Percentiles rank a stretch among this genome's conserved stretches.
Evolutionary conservation across 1,140 invertebrate genomes (phyloP).

Genomic region (Pemphigus obesinymphae): DNA sequence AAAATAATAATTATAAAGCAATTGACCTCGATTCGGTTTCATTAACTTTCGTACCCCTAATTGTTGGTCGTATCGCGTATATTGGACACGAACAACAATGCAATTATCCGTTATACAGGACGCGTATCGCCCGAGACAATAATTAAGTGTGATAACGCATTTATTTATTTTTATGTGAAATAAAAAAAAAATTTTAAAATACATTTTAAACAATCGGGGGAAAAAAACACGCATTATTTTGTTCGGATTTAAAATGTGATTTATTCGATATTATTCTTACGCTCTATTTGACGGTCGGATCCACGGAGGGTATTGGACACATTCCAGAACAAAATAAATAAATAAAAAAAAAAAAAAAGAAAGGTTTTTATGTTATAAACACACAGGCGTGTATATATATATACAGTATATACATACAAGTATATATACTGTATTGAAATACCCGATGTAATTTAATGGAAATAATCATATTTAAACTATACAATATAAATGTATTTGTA

Average conservation of each 20-base stretch:
- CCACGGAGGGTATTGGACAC: neutral
- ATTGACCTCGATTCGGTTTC: conserved; percentile 14
- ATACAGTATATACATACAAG: too few relatives aligned
- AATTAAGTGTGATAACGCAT: neutral
- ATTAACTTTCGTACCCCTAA: conserved; percentile 9
- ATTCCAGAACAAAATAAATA: neutral
- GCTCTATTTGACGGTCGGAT: neutral
- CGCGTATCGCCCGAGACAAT: neutral
- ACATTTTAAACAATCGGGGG: neutral
- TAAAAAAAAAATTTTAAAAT: neutral
- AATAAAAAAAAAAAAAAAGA: neutral
- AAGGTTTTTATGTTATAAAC: neutral
- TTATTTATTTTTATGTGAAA: neutral
- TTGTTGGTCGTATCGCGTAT: neutral
- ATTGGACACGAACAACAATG: neutral
- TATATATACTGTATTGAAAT: too few relatives aligned
- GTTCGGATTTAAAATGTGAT: neutral
- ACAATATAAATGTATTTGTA: too few relatives aligned
- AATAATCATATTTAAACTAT: too few relatives aligned
- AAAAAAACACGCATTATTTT: neutral
- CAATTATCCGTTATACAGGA: neutral
- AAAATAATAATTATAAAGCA: conserved; percentile 34
- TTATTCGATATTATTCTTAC: neutral
- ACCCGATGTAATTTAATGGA: too few relatives aligned
- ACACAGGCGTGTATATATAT: too few relatives aligned